Conservation (phyloP, 2,797 vertebrate genomes). For the Rhinogobio ventralis region DNA sequence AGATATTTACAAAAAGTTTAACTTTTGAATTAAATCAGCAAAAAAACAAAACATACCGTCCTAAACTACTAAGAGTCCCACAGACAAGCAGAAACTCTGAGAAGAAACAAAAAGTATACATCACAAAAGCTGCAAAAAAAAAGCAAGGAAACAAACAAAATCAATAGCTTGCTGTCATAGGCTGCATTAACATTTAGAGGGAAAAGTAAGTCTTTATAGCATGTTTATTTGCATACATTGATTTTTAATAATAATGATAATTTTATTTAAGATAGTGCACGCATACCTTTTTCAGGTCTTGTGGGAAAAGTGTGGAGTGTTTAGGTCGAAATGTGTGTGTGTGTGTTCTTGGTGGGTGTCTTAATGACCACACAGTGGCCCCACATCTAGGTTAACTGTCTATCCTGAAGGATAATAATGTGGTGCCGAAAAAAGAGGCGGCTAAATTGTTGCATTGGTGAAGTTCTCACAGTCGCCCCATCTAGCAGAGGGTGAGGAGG, state of each 20-base stretch:
- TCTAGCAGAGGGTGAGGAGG: slow-evolving; percentile 34
- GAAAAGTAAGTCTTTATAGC: neutral
- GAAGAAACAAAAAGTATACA: neutral
- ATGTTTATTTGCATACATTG: neutral
- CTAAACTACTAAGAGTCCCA: neutral
- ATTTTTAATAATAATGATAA: neutral
- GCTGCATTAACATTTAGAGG: neutral
- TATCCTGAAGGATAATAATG: slow-evolving; percentile 50
- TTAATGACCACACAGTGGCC: slow-evolving; percentile 18
- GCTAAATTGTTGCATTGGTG: slow-evolving; percentile 29
- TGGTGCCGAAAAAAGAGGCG: slow-evolving; percentile 26
- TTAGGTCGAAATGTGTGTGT: neutral
- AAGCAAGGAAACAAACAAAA: neutral
- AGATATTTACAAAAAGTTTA: neutral
- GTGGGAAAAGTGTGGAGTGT: slow-evolving; percentile 16
- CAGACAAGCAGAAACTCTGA: neutral
- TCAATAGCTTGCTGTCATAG: neutral
- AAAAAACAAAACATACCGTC: neutral
- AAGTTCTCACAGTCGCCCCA: slow-evolving; percentile 44
- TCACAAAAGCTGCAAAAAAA: neutral
- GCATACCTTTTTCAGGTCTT: neutral
- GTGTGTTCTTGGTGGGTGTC: slow-evolving; percentile 43
- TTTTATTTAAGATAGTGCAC: neutral
- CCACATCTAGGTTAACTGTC: slow-evolving; percentile 23
- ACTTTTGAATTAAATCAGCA: neutral